phyloP scores from a whole-genome alignment of 2,888 invertebrate species.

The Dasysyrphus albostriatus region DNA sequence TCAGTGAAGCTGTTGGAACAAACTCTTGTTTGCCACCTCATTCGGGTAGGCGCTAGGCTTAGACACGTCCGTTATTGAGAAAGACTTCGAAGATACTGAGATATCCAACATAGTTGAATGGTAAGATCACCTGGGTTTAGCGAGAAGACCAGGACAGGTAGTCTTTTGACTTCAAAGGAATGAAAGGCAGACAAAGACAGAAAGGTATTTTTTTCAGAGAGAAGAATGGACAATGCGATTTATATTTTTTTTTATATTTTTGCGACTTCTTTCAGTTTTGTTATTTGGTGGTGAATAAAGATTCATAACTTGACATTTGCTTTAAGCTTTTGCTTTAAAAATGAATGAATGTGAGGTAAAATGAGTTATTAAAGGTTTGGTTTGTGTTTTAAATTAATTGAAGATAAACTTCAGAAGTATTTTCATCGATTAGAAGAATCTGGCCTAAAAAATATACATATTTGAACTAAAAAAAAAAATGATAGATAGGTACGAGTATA shows the following conservation, averaged over 20 bases:
- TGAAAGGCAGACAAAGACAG: slow-evolving; percentile 9
- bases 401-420: no score
- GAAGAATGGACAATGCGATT: neutral
- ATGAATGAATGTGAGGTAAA: no score
- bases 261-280: neutral
- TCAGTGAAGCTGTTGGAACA: neutral
- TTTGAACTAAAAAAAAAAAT: no score
- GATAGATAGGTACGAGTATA: no score
- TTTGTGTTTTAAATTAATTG: no score
- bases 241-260: neutral
- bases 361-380: no score
- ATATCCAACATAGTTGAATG: slow-evolving; percentile 50
- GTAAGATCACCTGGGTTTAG: slow-evolving; percentile 60
- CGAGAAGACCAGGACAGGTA: slow-evolving; percentile 15
- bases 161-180: neutral
- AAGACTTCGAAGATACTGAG: slow-evolving; percentile 64
- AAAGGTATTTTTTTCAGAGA: neutral
- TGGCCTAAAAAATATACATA: no score
- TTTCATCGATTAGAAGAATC: no score
- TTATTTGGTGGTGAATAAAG: slow-evolving; percentile 1
- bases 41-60: slow-evolving; percentile 12
- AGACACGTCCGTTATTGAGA: slow-evolving; percentile 56
- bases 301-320: no score
- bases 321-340: no score
- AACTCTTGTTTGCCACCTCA: slow-evolving; percentile 47